Conservation (phyloP, 2,797 vertebrate genomes). For the Sebastes oblongus region DNA sequence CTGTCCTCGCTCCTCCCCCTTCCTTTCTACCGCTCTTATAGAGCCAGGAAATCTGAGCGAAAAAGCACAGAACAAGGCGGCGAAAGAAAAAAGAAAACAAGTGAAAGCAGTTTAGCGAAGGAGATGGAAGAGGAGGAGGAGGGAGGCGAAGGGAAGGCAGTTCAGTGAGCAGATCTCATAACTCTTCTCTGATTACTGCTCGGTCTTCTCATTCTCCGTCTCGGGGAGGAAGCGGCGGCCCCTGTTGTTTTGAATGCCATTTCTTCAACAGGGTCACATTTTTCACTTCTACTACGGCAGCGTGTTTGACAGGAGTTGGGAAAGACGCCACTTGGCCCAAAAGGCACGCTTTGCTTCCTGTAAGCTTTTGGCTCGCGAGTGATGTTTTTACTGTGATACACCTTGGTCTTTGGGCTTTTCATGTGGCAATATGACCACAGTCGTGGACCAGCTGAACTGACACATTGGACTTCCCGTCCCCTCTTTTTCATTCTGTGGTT, state of each 20-base stretch:
- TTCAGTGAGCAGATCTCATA: conserved; percentile 53
- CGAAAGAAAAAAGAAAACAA: conserved; percentile 65
- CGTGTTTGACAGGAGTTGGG: conserved; percentile 64
- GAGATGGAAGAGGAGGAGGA: conserved; percentile 41
- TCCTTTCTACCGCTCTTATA: conserved; percentile 13
- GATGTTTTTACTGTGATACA: conserved; percentile 61
- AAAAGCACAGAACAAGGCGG: conserved; percentile 60
- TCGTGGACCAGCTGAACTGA: conserved; percentile 51
- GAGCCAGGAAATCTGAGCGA: conserved; percentile 64
- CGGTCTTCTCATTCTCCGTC: conserved; percentile 29
- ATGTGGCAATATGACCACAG: conserved; percentile 53
- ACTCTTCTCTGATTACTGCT: conserved; percentile 65
- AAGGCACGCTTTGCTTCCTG: conserved; percentile 46
- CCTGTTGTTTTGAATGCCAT: conserved; percentile 52
- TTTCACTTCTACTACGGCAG: conserved; percentile 58
- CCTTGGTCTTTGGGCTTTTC: conserved; percentile 60
- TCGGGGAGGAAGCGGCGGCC: conserved; percentile 43
- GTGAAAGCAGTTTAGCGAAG: conserved; percentile 55
- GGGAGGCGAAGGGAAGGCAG: conserved; percentile 21
- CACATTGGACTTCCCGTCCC: conserved; percentile 36
- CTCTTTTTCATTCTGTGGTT: conserved; percentile 39
- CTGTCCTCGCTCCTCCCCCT: conserved; percentile 60
- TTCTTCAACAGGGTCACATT: conserved; percentile 43
- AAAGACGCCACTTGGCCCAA: conserved; percentile 65
- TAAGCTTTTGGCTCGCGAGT: conserved; percentile 37